Evolutionary conservation across 2,113 vertebrate species (phyloP), one percentile per base, ranked within the genome.

Genomic region (Toxotes chatareus): DNA sequence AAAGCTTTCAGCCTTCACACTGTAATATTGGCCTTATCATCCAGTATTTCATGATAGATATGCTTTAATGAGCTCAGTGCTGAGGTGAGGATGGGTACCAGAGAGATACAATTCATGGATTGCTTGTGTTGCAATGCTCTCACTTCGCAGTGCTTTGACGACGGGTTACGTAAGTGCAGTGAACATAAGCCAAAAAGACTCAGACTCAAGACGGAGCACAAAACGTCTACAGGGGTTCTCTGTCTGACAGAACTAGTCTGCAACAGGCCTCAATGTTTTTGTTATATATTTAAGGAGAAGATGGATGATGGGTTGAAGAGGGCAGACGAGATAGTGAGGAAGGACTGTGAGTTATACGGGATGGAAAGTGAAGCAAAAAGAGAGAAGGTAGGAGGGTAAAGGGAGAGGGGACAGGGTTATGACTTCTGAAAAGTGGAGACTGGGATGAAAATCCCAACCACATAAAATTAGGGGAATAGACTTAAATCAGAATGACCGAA

Each of bases 91-190:
- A 53, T 62, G 14, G 11, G 36, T 75, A 59, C 5, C 47, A 38
- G 53, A 3, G 23, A 79, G 23, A 74, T 42, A 12, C 16, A 73
- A 27, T 59, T 47, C 32, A 44, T 49, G 31, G 36, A 60, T 46
- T 72, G 31, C 56, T 36, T 21, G 60, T 87, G 76, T 86, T 76
- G 36, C 73, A 59, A 5, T 38, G n/a, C 59, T 38, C 36, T 62
- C 7, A 16, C 16, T 60, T 63, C 34, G 44, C 65, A 36, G 31
- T 31, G 61, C 70, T 82, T 67, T 75, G 84, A 82, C 31, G 56
- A 66, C 4, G 31, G 32, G 64, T 93, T 94, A 92, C 73, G 78
- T 91, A 93, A 94, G 78, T 84, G 79, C 62, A 78, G 64, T 55
- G 62, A 87, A 74, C 76, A 70, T 67, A 59, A 81, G 79, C 73